A percentile compares a stretch with the other conserved stretches of the same genome.
Conservation (phyloP, 2,888 invertebrate genomes). For the Hydropsyche betteni region DNA sequence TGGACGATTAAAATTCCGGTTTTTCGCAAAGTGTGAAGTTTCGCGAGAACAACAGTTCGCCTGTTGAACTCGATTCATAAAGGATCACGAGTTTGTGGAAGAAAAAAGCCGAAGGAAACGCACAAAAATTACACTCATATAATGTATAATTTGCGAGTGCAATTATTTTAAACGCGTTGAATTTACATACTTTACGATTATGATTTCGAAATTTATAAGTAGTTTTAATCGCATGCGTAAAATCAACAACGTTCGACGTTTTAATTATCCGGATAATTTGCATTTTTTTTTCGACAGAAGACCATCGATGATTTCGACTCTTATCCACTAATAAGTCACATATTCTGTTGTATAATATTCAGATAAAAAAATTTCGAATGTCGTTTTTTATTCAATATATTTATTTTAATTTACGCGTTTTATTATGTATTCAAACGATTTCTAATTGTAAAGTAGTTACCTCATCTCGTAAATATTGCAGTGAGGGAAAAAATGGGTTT, state of each 20-base stretch:
- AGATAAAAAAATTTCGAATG: slow-evolving; percentile 5
- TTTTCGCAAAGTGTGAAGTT: slow-evolving; percentile 20
- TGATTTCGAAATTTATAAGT: too few relatives aligned
- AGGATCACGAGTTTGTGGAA: slow-evolving; percentile 13
- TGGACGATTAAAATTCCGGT: slow-evolving; percentile 20
- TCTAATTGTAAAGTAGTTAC: slow-evolving; percentile 25
- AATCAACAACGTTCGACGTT: too few relatives aligned
- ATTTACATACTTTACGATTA: too few relatives aligned
- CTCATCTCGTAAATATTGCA: slow-evolving; percentile 11
- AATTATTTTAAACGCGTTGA: too few relatives aligned
- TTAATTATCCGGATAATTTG: too few relatives aligned
- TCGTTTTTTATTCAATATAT: neutral
- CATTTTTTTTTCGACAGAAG: too few relatives aligned
- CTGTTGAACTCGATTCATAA: slow-evolving; percentile 13
- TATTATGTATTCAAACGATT: slow-evolving; percentile 20
- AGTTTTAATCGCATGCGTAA: too few relatives aligned
- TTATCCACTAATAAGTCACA: slow-evolving; percentile 14
- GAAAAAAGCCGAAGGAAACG: too few relatives aligned
- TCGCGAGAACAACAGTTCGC: slow-evolving; percentile 3
- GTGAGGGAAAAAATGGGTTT: neutral
- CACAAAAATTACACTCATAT: too few relatives aligned
- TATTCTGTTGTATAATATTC: slow-evolving; percentile 9
- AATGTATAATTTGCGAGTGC: too few relatives aligned
- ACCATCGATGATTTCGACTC: neutral
- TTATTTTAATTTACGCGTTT: slow-evolving; percentile 3